Conservation (phyloP, 2,797 vertebrate species). For the Nannoperca australis region DNA sequence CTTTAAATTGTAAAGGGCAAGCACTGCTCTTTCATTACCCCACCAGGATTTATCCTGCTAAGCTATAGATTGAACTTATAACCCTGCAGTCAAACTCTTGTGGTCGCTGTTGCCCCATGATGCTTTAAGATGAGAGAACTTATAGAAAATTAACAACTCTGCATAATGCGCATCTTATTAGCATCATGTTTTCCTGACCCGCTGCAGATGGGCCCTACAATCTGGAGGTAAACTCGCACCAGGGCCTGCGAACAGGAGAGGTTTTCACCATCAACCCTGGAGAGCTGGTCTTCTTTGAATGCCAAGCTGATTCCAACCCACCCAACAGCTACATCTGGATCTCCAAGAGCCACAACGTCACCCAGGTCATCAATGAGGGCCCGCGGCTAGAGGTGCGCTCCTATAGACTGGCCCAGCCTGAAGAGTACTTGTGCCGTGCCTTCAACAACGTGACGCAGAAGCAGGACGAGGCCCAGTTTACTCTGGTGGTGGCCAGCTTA, state of each 20-base stretch:
- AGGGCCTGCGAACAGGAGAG: constrained; percentile 89
- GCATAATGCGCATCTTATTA: constrained; percentile 1
- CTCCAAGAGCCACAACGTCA: constrained; percentile 87
- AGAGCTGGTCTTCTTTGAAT: constrained; percentile 91
- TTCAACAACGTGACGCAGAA: constrained; percentile 95
- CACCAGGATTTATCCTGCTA: neutral
- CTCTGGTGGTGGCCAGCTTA: constrained; percentile 89
- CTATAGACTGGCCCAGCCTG: constrained; percentile 86
- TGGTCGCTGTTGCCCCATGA: neutral
- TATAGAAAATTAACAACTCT: neutral
- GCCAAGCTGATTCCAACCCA: constrained; percentile 95
- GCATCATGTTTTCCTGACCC: constrained; percentile 37
- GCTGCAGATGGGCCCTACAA: constrained; percentile 94
- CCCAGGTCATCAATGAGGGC: constrained; percentile 89
- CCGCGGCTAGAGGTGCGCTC: constrained; percentile 89
- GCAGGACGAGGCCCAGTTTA: constrained; percentile 91
- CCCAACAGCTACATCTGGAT: constrained; percentile 95
- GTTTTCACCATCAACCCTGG: constrained; percentile 94
- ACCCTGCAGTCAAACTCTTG: neutral
- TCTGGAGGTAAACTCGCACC: constrained; percentile 92
- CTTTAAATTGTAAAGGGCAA: neutral
- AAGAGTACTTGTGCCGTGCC: constrained; percentile 91
- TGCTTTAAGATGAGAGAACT: constrained; percentile 11
- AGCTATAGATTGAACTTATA: neutral
- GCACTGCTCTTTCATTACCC: neutral